Conservation (phyloP, 2,888 invertebrate genomes). For the Drosophila recens region DNA sequence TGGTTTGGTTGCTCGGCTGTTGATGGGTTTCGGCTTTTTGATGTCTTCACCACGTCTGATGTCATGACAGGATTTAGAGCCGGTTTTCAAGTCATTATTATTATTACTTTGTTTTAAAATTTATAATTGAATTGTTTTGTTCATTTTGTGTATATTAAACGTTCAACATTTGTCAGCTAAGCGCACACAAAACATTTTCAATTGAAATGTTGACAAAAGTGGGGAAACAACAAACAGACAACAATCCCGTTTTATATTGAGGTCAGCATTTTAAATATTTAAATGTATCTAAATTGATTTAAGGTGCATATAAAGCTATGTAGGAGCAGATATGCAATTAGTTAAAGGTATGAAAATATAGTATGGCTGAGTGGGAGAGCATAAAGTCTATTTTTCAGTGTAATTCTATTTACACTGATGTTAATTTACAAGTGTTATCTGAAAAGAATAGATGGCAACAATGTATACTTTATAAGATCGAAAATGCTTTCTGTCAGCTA, state of each 20-base stretch:
- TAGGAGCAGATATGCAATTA: too few species aligned
- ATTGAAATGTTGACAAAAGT: constrained; percentile 11
- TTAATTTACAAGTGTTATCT: too few species aligned
- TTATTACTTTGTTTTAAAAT: background rate
- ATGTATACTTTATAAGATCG: too few species aligned
- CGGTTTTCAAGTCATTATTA: constrained; percentile 38
- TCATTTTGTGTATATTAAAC: background rate
- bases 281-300: background rate
- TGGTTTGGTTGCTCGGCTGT: constrained; percentile 38
- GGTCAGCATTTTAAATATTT: constrained; percentile 40
- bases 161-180: background rate
- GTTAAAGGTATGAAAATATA: too few species aligned
- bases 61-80: constrained; percentile 69
- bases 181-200: constrained; percentile 16
- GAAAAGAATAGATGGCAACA: too few species aligned
- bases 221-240: constrained; percentile 7
- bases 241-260: constrained; percentile 37
- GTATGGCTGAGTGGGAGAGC: too few species aligned
- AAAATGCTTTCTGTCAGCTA: too few species aligned
- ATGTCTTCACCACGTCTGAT: constrained; percentile 52
- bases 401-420: too few species aligned
- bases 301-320: too few species aligned
- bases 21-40: constrained; percentile 45
- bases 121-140: constrained; percentile 51
- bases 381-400: too few species aligned